Percentiles rank a stretch among this genome's conserved stretches.
These are phyloP conservation scores for Syngnathus typhle DNA, from an alignment of 2,113 vertebrate species.

Conservation along the genomic window DNA sequence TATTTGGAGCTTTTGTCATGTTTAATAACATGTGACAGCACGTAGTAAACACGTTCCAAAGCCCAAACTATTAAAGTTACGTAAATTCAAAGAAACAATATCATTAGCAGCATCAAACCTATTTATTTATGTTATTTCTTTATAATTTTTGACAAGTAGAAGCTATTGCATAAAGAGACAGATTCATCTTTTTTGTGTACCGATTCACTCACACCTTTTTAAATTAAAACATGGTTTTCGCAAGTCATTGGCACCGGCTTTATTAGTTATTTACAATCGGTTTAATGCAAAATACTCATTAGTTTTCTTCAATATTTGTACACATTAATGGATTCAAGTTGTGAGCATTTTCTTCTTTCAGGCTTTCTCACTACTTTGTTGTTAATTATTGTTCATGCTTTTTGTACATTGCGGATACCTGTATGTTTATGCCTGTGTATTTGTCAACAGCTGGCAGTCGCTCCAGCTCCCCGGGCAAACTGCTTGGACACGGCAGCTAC, in stretches of 20 bases:
- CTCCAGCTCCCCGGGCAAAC: constrained; percentile 91
- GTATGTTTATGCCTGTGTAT: neutral
- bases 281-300: too few relatives aligned
- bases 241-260: neutral
- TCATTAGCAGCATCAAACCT: too few relatives aligned
- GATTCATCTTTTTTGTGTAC: too few relatives aligned
- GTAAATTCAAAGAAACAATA: too few relatives aligned
- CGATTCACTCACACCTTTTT: too few relatives aligned
- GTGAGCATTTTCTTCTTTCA: neutral
- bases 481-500: constrained; percentile 81
- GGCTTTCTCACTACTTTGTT: neutral
- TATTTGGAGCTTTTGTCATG: too few relatives aligned
- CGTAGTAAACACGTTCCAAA: too few relatives aligned
- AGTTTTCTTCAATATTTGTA: neutral
- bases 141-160: too few relatives aligned
- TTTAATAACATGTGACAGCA: too few relatives aligned
- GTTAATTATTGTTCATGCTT: neutral
- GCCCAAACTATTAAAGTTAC: too few relatives aligned
- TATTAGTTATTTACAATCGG: neutral
- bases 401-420: neutral
- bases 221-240: neutral
- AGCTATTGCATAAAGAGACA: too few relatives aligned
- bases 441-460: constrained; percentile 84
- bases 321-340: neutral
- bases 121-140: too few relatives aligned